Base-by-base conservation (phyloP, 2,888 invertebrate species). In the Acanthosepion esculentum region DNA sequence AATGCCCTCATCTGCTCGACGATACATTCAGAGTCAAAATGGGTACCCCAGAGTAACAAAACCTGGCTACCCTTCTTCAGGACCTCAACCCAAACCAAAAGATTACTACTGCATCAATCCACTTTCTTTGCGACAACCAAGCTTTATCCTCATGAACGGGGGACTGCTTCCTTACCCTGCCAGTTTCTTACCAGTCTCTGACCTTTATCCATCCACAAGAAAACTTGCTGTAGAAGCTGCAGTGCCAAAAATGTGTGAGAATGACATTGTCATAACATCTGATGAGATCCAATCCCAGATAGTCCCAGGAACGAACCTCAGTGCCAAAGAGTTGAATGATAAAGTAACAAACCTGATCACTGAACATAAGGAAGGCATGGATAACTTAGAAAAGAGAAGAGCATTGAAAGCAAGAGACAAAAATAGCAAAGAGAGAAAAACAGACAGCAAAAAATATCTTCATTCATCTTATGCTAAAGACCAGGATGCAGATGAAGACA, bases 61-160 rank as follows among this genome's bases (percentile, higher is more conserved):
- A 4, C 96, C 96, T 91, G 97, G 97, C 8, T 97, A 97, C 94
- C 97, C 97, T 26, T 96, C 96, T 15, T 96, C 97, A 29, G 97
- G 97, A 3, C 96, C 97, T 8, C 94, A 95, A 20, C 96, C 96
- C 5, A 94, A 95, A n/a, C 97, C 97, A 7, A 94, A 94, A 12
- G 96, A 96, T 26, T 97, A 96, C 95, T 96, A 96, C n/a, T 95
- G 95, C n/a, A 95, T 96, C 18, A 96, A 96, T 50, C 96, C 97
- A 26, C 95, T 3, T 92, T 96, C 53, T 95, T 96, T 29, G 95
- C 78, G 78, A n/a, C 78, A 78, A 78, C 78, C 78, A 15, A 78
- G 78, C 78, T 78, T 78, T 48, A 29, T 53, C 10, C 53, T 93
- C n/a, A 26, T 50, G 48, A 53, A 93, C 33, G 53, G 33, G 3